Evolutionary conservation across 2,113 vertebrate genomes (phyloP), one percentile per base, ranked within the genome.

Genomic region (Paradoxurus hermaphroditus): DNA sequence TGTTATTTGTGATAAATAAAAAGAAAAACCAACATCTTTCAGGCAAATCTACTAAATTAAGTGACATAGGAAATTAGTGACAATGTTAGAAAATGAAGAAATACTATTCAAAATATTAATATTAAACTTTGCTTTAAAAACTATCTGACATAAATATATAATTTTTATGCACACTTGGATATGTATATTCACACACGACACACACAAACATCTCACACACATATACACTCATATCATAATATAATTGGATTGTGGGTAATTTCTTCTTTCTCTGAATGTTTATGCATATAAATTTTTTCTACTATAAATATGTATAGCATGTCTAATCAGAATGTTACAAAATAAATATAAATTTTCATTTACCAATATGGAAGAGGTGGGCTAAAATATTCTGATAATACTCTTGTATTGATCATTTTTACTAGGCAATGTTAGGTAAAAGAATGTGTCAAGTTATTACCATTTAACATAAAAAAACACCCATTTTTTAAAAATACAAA

Each of bases 401-500:
- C 1, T 91, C 7, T 84, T 75, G 25, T 12, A 79, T 19, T 93
- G 44, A 39, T 56, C 9, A 83, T 85, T 78, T 93, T 93, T 88
- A 25, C 11, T 88, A 95, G 72, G 19, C 18, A 95, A 88, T 65
- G 59, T 75, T 85, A 90, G 12, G 6, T 84, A 59, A 87, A 95
- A 49, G 14, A 89, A 56, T 73, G 67, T 65, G 0, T 49, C 78
- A 77, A 49, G 23, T 59, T 93, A 88, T 79, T 85, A 34, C 1
- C 46, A 51, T 29, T 78, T 79, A 84, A n/a, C 31, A 79, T 53
- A 86, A 86, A 94, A 41, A 78, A 31, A 44, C 25, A 2, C 25
- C 44, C 87, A 56, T 93, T 44, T 85, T 4, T 16, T 44, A 91
- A 78, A 94, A 78, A 75, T 70, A 86, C 18, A 90, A 92, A 95